Evolutionary conservation across 2,888 invertebrate genomes (phyloP), one percentile per base, ranked within the genome.

Genomic region (Mayetiola destructor): DNA sequence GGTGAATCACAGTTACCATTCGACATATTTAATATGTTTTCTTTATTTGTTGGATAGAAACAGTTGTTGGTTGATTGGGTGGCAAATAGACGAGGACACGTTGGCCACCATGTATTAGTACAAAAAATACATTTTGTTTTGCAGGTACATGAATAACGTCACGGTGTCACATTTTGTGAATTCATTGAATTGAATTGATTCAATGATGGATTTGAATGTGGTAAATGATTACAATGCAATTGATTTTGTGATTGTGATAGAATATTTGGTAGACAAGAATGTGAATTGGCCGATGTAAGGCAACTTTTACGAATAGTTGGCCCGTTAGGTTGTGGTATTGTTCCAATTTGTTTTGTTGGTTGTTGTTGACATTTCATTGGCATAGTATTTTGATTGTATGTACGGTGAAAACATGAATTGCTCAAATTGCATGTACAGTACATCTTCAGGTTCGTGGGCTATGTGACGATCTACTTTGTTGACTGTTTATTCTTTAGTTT

Each of bases 21-120:
- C 20, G 53, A 54, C 21, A 37, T 37, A 16, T 54, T 53, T 40
- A 54, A 23, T 42, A 35, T 35, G 20, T 54, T 53, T 30, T 57
- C 48, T 48, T 48, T 48, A 53, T 60, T 60, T 4, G 57, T 57
- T n/a, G 48, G 37, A 14, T 56, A n/a, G n/a, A n/a, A n/a, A 21
- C 29, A 56, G 21, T 56, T 35, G 56, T 32, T 21, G 23, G 56
- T 36, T 35, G 35, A 37, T 27, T 37, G 40, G 35, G 54, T 64
- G 62, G 67, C 66, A 60, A 69, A 68, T 60, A 71, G 64, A 40
- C 71, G 66, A 32, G 71, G 71, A 64, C 71, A 71, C 40, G 71
- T 70, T 57, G 70, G 68, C 71, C 71, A 71, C 71, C 71, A 71
- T 61, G 69, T 67, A 55, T 69, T 60, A 55, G 69, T 71, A 48